Evolutionary conservation across 1,140 invertebrate genomes (phyloP), one percentile per base, ranked within the genome.

Genomic region (Pygmarrhopalites habei): DNA sequence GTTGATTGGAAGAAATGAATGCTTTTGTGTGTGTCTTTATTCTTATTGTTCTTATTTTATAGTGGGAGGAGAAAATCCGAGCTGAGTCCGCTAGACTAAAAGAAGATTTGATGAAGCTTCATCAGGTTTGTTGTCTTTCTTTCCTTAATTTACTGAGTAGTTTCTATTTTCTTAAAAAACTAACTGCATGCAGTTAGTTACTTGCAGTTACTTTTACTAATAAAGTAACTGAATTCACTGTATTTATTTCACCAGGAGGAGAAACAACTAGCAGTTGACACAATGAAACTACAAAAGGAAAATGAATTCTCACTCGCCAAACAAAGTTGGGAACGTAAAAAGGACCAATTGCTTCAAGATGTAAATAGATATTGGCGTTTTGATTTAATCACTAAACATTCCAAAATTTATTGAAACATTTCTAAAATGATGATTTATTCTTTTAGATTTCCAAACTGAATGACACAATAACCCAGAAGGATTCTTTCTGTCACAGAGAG

Each of bases 81-180:
- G 72, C 74, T 69, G 79, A 81, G 75, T 77, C 72, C 53, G 62
- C 69, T 69, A 77, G 82, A 75, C 74, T 85, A 71, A 82, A 80
- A 74, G 73, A 75, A 49, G 82, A 84, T 73, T 73, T 84, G 60
- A 81, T 83, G 68, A 76, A 78, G 67, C 77, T 80, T 60, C 79
- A 83, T 68, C 75, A n/a, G n/a, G n/a, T n/a, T n/a, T n/a, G n/a
- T n/a, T n/a, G n/a, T n/a, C n/a, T n/a, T n/a, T n/a, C n/a, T n/a
- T n/a, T n/a, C n/a, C n/a, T n/a, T n/a, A n/a, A n/a, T n/a, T n/a
- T n/a, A n/a, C n/a, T n/a, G n/a, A n/a, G n/a, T n/a, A n/a, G n/a
- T n/a, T n/a, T n/a, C n/a, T n/a, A n/a, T n/a, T n/a, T n/a, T n/a
- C n/a, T n/a, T n/a, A n/a, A n/a, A n/a, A n/a, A n/a, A n/a, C n/a